Base-by-base conservation (phyloP, 2,888 invertebrate species). In the Drosophila eohydei region DNA sequence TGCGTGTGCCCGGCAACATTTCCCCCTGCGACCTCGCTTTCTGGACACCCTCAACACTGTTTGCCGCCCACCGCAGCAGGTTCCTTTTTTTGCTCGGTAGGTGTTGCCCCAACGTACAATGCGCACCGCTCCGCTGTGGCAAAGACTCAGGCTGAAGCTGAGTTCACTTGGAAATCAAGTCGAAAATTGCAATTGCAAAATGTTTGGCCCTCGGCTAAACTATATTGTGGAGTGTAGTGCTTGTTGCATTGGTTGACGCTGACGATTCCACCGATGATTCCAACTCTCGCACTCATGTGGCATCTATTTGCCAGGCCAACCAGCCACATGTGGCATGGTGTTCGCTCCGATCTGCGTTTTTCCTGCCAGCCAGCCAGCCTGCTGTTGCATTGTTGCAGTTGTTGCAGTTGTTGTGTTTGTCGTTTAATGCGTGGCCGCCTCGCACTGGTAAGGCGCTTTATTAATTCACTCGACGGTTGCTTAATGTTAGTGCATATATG, bases 141-240 rank as follows among this genome's bases (percentile, higher is more conserved):
- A 11, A 40, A 16, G 40, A n/a, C 28, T 16, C 9, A 9, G 40
- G 40, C 40, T 30, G 38, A 61, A 58, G 62, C 73, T 73, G 65
- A 66, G 86, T 71, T 78, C 70, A 75, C 76, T 83, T 85, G 74
- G 88, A 88, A 86, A 88, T 83, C 81, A 89, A 86, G 90, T 86
- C 83, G 90, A 89, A 86, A 86, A 86, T 86, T 89, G 90, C 90
- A 86, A 86, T 86, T 86, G 88, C 86, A 88, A 88, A 86, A 89
- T 81, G 83, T 81, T 86, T 81, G 86, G 50, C 86, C 86, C 86
- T 88, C 88, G 86, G 86, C 86, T 55, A 65, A 84, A 68, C 48
- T 32, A 32, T 16, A 50, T 50, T 16, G 72, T 83, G 78, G 78
- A 86, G 64, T 80, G 82, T 62, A 72, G 83, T 71, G 54, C 26